These are phyloP conservation scores for Drosophila ambigua DNA, from an alignment of 1,140 invertebrate species.

Conservation along the genomic window DNA sequence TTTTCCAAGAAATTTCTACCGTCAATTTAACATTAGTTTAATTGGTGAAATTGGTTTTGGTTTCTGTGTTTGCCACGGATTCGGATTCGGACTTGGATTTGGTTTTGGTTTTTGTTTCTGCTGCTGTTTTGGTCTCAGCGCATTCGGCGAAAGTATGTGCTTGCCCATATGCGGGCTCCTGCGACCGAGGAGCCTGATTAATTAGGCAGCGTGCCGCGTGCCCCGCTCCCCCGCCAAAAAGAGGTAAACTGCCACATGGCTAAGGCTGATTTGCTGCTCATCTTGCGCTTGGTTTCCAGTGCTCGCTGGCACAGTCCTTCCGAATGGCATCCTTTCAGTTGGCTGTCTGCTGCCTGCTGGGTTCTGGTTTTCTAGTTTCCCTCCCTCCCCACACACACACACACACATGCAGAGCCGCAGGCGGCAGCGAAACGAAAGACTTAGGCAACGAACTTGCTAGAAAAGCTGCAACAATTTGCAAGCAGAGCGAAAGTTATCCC, in stretches of 20 bases:
- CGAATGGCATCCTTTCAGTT: too few relatives aligned
- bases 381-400: too few relatives aligned
- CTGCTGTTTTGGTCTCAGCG: conserved; percentile 8
- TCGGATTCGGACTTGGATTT: neutral
- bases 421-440: conserved; percentile 39
- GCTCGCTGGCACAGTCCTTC: too few relatives aligned
- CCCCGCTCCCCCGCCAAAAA: too few relatives aligned
- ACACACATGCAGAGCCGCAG: too few relatives aligned
- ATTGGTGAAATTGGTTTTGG: conserved; percentile 69
- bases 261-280: too few relatives aligned
- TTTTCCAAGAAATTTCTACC: conserved; percentile 75
- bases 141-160: conserved; percentile 61
- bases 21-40: conserved; percentile 66
- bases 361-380: too few relatives aligned
- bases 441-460: conserved; percentile 75
- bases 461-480: conserved; percentile 55
- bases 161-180: conserved; percentile 8
- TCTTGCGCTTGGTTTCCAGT: too few relatives aligned
- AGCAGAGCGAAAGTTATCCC: conserved; percentile 77
- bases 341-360: too few relatives aligned
- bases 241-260: neutral
- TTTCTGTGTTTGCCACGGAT: conserved; percentile 21
- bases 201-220: neutral
- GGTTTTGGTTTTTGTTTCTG: neutral
- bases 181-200: conserved; percentile 12